These are phyloP conservation scores for Sphenodon punctatus DNA, from an alignment of 2,797 vertebrate genomes.

Conservation along the genomic window DNA sequence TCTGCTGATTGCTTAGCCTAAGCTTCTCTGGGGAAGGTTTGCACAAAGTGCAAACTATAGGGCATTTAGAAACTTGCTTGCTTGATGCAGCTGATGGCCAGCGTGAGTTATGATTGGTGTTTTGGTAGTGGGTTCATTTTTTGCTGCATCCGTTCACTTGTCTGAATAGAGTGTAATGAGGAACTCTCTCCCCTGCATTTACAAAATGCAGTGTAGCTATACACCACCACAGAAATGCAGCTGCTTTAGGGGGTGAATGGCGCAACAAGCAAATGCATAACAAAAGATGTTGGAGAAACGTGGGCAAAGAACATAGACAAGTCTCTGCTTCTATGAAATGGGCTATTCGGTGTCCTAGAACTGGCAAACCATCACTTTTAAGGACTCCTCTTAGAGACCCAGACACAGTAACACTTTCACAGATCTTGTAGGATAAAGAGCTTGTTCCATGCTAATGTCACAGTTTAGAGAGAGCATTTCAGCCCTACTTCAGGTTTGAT, in stretches of 20 bases:
- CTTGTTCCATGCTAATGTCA: too few relatives aligned
- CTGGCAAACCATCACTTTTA: neutral
- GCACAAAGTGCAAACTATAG: neutral
- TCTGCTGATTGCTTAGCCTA: fast-evolving
- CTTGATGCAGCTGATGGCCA: neutral
- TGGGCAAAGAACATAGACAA: neutral
- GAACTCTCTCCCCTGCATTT: too few relatives aligned
- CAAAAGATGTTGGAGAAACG: neutral
- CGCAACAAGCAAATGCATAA: neutral
- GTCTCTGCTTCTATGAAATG: neutral
- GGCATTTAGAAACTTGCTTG: neutral
- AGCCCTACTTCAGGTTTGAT: too few relatives aligned
- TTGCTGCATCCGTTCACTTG: too few relatives aligned
- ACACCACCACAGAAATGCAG: neutral
- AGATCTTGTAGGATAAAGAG: too few relatives aligned
- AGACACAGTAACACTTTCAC: too few relatives aligned
- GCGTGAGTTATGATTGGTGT: neutral
- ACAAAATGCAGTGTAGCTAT: too few relatives aligned
- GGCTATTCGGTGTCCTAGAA: neutral
- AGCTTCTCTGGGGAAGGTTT: too few relatives aligned
- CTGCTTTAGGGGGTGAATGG: neutral
- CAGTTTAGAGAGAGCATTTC: too few relatives aligned
- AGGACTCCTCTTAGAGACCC: neutral
- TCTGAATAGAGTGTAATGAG: too few relatives aligned
- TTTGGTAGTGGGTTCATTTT: too few relatives aligned